Conservation (phyloP, 2,113 vertebrate genomes). For the Serranochromis macrocephalus region DNA sequence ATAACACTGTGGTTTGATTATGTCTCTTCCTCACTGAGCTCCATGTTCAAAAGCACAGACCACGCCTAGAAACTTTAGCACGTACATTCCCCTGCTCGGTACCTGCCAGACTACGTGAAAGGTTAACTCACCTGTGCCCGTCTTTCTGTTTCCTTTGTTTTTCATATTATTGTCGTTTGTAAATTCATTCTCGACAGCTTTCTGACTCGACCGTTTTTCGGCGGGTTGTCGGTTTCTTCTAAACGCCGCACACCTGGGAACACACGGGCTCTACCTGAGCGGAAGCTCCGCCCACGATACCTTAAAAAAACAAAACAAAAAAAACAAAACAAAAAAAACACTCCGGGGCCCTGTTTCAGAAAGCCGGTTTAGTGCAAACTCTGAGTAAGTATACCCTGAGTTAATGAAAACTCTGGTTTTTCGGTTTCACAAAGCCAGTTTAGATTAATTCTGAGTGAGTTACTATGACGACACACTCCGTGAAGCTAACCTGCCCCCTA, state of each 20-base stretch:
- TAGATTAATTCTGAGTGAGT: no score
- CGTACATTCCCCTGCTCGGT: neutral
- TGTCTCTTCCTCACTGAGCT: neutral
- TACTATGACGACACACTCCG: no score
- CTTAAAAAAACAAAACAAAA: neutral
- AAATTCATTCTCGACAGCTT: constrained; percentile 21
- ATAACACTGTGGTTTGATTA: neutral
- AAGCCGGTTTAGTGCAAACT: no score
- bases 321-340: neutral
- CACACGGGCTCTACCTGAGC: neutral
- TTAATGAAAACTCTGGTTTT: no score
- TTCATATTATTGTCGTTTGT: neutral
- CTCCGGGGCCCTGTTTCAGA: no score
- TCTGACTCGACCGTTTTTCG: neutral
- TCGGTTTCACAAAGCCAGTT: no score
- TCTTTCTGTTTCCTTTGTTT: neutral
- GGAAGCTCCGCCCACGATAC: constrained; percentile 28
- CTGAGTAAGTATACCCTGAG: no score
- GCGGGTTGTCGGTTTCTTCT: neutral
- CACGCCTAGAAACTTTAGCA: constrained; percentile 38
- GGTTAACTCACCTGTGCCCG: constrained; percentile 46
- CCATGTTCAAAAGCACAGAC: neutral
- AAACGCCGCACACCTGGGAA: constrained; percentile 7
- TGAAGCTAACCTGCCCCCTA: no score
- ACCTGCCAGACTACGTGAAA: neutral